Conservation (phyloP, 1,140 invertebrate species). For the Platyscapa corneri region DNA sequence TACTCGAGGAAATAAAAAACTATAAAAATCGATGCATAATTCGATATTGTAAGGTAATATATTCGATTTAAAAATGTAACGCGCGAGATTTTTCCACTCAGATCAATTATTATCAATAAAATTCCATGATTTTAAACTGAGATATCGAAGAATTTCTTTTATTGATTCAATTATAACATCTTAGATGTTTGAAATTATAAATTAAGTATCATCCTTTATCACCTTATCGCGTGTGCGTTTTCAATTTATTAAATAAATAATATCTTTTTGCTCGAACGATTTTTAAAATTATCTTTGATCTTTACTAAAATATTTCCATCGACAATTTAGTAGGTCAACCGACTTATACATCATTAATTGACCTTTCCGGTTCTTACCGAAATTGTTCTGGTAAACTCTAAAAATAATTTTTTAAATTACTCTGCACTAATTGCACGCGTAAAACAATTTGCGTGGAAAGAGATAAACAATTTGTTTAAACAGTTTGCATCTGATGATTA, state of each 20-base stretch:
- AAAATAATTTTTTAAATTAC: not conserved
- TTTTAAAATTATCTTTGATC: too few relatives aligned
- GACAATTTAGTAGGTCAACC: not conserved
- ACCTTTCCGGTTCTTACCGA: not conserved
- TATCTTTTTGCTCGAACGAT: not conserved
- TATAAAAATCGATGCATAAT: too few relatives aligned
- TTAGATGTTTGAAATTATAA: too few relatives aligned
- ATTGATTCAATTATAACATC: not conserved
- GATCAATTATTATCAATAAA: not conserved
- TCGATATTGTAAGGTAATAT: not conserved
- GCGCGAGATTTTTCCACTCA: not conserved
- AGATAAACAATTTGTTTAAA: too few relatives aligned
- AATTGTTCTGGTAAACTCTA: not conserved
- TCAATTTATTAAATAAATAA: not conserved
- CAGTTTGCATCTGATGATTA: too few relatives aligned
- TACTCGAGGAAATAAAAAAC: too few relatives aligned
- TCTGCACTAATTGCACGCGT: not conserved
- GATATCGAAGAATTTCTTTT: not conserved
- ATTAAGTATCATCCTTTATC: not conserved
- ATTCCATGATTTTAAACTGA: not conserved
- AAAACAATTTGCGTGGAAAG: too few relatives aligned
- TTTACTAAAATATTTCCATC: slow-evolving; percentile 1
- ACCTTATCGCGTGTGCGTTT: not conserved
- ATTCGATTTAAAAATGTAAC: not conserved
- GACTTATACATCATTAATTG: not conserved